These are phyloP conservation scores for Vombatus ursinus DNA, from an alignment of 2,113 vertebrate genomes.

Conservation along the genomic window DNA sequence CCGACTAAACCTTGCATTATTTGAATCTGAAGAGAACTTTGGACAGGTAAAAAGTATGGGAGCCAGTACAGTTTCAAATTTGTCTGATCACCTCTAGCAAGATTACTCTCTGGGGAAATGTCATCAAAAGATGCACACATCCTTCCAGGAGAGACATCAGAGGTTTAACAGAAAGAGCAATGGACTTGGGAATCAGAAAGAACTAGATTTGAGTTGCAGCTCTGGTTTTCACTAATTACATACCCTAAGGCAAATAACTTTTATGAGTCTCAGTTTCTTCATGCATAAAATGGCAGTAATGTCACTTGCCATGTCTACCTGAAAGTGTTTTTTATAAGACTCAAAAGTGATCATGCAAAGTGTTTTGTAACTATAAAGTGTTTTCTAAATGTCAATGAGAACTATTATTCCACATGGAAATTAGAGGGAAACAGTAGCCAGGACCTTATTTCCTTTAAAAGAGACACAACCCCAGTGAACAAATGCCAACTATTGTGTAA, in stretches of 20 bases:
- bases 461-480: not conserved
- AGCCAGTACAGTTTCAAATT: not conserved
- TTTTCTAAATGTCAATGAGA: not conserved
- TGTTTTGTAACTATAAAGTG: not conserved
- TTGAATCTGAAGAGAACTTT: not conserved
- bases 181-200: not conserved
- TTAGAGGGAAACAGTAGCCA: not conserved
- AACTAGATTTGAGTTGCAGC: not conserved
- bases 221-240: not conserved
- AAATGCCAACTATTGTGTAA: not conserved
- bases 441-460: not conserved
- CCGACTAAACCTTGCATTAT: not conserved
- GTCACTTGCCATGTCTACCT: not conserved
- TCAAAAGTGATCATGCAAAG: not conserved
- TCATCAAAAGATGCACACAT: not conserved
- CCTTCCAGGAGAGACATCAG: not conserved
- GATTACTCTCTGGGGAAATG: not conserved
- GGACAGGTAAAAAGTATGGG: not conserved
- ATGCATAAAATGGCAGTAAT: not conserved
- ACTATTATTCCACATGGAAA: not conserved
- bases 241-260: not conserved
- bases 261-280: not conserved
- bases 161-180: not conserved
- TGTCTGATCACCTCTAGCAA: not conserved
- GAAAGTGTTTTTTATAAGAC: not conserved